phyloP scores from a whole-genome alignment of 2,113 vertebrate genomes.

The Cochlearius cochlearius region DNA sequence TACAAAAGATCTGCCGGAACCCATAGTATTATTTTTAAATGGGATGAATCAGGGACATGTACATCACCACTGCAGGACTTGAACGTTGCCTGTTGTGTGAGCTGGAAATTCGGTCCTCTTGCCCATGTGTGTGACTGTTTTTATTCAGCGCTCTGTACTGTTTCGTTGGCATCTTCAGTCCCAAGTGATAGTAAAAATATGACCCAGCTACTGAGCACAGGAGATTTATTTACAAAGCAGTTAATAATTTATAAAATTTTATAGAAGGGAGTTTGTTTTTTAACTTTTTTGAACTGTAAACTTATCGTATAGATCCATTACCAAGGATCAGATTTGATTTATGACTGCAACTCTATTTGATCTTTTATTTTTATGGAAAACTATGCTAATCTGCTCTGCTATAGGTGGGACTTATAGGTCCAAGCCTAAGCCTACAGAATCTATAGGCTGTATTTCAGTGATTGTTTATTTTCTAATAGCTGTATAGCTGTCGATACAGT shows the following conservation, averaged over 20 bases:
- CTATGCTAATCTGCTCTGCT: background rate
- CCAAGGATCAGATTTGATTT: background rate
- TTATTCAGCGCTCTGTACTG: background rate
- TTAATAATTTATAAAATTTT: background rate
- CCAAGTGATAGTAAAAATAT: background rate
- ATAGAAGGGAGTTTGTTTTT: background rate
- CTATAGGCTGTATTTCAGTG: background rate
- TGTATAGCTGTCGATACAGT: background rate
- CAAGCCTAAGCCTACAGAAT: background rate
- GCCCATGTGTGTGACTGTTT: background rate
- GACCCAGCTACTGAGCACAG: background rate
- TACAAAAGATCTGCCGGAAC: background rate
- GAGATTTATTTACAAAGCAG: background rate
- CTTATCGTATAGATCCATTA: rapidly evolving
- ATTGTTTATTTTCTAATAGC: background rate
- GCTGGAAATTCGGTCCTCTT: background rate
- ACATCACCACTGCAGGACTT: background rate
- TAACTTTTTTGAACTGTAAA: background rate
- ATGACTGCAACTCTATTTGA: background rate
- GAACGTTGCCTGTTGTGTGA: background rate
- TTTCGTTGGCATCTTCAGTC: background rate
- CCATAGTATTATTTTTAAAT: background rate
- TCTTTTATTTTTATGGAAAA: background rate
- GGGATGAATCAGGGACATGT: background rate
- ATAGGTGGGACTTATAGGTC: background rate